Percentiles rank a stretch among this genome's conserved stretches.
Conservation (phyloP, 2,888 invertebrate genomes). For the Acleris literana region DNA sequence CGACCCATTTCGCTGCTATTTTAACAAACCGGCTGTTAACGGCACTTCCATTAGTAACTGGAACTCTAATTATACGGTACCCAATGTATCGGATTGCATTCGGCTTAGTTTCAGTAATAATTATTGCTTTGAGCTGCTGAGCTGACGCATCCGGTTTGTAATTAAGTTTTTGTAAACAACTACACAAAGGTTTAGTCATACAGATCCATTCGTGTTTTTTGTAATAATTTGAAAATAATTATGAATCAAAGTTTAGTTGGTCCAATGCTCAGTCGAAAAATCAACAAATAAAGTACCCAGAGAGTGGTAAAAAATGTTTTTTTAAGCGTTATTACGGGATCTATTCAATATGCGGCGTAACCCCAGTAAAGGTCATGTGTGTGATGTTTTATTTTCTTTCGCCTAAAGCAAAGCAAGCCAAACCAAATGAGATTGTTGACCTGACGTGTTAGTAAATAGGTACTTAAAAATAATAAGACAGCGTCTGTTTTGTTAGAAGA, state of each 20-base stretch:
- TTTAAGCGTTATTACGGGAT: too few relatives aligned
- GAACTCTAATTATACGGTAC: conserved; percentile 30
- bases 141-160: conserved; percentile 18
- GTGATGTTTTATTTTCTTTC: too few relatives aligned
- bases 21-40: conserved; percentile 24
- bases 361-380: too few relatives aligned
- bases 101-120: conserved; percentile 7
- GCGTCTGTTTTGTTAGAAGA: too few relatives aligned
- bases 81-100: background rate
- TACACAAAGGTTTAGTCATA: background rate
- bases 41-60: conserved; percentile 20
- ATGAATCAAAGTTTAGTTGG: background rate
- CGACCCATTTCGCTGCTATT: conserved; percentile 20
- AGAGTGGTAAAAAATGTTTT: too few relatives aligned
- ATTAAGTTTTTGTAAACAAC: conserved; percentile 5
- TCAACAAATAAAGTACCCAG: too few relatives aligned
- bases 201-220: background rate
- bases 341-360: too few relatives aligned
- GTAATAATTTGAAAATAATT: background rate
- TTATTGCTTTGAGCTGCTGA: conserved; percentile 7
- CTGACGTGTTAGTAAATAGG: too few relatives aligned
- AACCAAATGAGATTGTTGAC: too few relatives aligned
- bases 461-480: too few relatives aligned
- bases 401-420: too few relatives aligned
- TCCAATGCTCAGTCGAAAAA: too few relatives aligned